phyloP scores from a whole-genome alignment of 2,888 invertebrate genomes.

The Meteorus colon region DNA sequence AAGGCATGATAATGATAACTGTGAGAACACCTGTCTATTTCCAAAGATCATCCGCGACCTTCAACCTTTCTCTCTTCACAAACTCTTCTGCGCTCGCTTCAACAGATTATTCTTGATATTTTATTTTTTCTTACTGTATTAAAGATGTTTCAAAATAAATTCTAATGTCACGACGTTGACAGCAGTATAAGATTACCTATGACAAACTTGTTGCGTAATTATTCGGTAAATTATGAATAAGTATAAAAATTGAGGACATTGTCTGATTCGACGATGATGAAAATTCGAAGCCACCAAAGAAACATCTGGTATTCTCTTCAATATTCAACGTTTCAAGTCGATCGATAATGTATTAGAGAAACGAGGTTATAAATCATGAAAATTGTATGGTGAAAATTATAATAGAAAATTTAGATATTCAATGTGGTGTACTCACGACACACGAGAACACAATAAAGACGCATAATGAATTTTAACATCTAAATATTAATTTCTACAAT shows the following conservation, averaged over 20 bases:
- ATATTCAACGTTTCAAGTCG: too few species aligned
- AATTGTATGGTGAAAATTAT: too few species aligned
- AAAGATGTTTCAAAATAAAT: neutral
- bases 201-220: neutral
- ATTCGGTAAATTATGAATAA: neutral
- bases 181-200: neutral
- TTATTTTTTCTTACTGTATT: neutral
- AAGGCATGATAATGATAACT: neutral
- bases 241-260: neutral
- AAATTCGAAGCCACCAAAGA: too few species aligned
- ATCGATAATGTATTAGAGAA: too few species aligned
- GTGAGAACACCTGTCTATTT: conserved; percentile 6
- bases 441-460: too few species aligned
- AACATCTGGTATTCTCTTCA: too few species aligned
- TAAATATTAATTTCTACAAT: too few species aligned
- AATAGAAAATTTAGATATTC: too few species aligned
- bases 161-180: conserved; percentile 2
- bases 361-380: too few species aligned
- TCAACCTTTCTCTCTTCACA: neutral
- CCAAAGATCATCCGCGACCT: neutral
- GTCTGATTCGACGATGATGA: too few species aligned
- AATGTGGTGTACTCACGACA: too few species aligned
- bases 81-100: neutral
- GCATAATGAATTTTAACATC: too few species aligned
- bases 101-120: conserved; percentile 7